These are phyloP conservation scores for Dicyrtomina minuta DNA, from an alignment of 2,888 invertebrate species.

Conservation along the genomic window DNA sequence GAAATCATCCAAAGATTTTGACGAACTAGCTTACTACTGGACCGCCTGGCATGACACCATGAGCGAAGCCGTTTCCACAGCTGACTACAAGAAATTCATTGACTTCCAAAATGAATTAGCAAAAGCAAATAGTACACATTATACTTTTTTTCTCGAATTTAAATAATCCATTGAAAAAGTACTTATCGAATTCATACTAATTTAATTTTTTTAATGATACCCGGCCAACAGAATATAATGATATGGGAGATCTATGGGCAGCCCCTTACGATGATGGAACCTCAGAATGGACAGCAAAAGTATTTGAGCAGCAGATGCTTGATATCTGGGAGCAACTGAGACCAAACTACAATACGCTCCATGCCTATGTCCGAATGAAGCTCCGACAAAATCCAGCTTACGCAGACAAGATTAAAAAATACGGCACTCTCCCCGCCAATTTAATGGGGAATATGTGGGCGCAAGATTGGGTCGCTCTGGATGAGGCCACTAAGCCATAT, in stretches of 20 bases:
- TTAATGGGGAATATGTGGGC: slow-evolving; percentile 74
- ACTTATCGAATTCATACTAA: background rate
- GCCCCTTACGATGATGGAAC: slow-evolving; percentile 40
- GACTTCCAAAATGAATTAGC: slow-evolving; percentile 39
- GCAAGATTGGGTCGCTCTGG: slow-evolving; percentile 76
- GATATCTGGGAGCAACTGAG: slow-evolving; percentile 34
- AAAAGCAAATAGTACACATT: slow-evolving; percentile 35
- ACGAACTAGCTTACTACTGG: slow-evolving; percentile 34
- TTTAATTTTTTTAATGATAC: background rate
- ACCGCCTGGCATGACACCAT: slow-evolving; percentile 40
- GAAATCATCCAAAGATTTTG: slow-evolving; percentile 5
- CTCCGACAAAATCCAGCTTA: slow-evolving; percentile 11
- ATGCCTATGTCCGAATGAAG: slow-evolving; percentile 39
- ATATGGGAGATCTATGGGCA: slow-evolving; percentile 46
- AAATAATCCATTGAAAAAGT: background rate
- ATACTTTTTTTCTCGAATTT: background rate
- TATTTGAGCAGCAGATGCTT: slow-evolving; percentile 37
- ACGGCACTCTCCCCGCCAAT: slow-evolving; percentile 34
- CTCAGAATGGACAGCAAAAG: slow-evolving; percentile 34
- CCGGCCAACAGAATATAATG: slow-evolving; percentile 31
- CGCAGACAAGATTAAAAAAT: slow-evolving; percentile 9
- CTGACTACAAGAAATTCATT: slow-evolving; percentile 34
- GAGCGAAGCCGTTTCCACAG: slow-evolving; percentile 33
- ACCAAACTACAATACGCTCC: slow-evolving; percentile 37
- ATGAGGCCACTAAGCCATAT: slow-evolving; percentile 74